phyloP scores from a whole-genome alignment of 2,797 vertebrate species.

The Apogon talboti region DNA sequence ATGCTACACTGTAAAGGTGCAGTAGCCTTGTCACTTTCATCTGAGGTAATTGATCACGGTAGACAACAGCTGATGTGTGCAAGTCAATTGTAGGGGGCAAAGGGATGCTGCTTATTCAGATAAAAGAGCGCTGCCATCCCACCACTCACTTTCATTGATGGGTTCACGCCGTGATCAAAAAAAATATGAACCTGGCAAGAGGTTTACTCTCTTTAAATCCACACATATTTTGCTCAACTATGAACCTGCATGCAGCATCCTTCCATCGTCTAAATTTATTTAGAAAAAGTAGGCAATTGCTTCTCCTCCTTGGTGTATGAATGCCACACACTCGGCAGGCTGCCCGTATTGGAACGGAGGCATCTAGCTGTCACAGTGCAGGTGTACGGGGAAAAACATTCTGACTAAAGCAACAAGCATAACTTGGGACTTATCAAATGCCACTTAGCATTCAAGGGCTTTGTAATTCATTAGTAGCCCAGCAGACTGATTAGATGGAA shows the following conservation, averaged over 20 bases:
- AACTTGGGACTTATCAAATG: constrained; percentile 85
- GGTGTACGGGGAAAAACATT: constrained; percentile 78
- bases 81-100: constrained; percentile 77
- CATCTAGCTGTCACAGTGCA: constrained; percentile 78
- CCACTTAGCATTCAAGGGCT: constrained; percentile 85
- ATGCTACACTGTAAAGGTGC: constrained; percentile 79
- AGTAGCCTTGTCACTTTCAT: constrained; percentile 83
- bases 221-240: constrained; percentile 19
- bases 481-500: constrained; percentile 80
- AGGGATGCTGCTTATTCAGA: constrained; percentile 77
- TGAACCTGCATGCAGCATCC: neutral
- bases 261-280: constrained; percentile 8
- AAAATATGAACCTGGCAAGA: constrained; percentile 37
- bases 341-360: constrained; percentile 68
- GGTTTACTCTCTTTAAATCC: constrained; percentile 3
- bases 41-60: constrained; percentile 84
- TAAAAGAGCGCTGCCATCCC: constrained; percentile 67
- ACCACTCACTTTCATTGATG: constrained; percentile 67
- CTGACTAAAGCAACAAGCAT: constrained; percentile 68
- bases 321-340: constrained; percentile 57
- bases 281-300: constrained; percentile 5
- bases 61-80: constrained; percentile 82
- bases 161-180: constrained; percentile 38
- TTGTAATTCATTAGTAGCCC: constrained; percentile 84
- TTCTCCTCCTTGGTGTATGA: constrained; percentile 18